phyloP scores from a whole-genome alignment of 2,113 vertebrate genomes.

The Xiphorhynchus elegans region DNA sequence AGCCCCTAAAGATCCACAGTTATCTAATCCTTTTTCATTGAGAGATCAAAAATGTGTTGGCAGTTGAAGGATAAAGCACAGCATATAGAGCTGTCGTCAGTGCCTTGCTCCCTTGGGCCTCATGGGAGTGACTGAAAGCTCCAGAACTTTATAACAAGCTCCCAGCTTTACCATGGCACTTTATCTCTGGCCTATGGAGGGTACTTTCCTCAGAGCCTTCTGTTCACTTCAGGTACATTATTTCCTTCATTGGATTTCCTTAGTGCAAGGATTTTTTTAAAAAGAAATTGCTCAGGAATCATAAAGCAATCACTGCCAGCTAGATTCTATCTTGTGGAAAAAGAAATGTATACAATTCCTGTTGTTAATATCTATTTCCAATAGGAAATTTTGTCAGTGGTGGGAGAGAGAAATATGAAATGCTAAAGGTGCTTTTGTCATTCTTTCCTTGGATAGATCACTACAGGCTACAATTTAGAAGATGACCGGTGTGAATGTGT shows the following conservation, averaged over 20 bases:
- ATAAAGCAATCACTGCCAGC: neutral
- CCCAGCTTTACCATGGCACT: neutral
- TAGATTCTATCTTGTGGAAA: neutral
- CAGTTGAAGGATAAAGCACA: conserved; percentile 20
- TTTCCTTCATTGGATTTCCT: neutral
- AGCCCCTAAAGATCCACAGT: conserved; percentile 42
- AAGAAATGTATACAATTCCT: neutral
- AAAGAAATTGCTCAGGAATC: neutral
- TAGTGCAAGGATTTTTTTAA: neutral
- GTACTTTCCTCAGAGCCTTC: neutral
- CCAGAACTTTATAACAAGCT: neutral
- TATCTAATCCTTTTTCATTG: conserved; percentile 42
- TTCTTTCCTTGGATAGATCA: conserved; percentile 82
- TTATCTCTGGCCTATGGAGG: neutral
- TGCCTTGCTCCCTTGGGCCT: conserved; percentile 7
- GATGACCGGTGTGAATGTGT: conserved; percentile 98
- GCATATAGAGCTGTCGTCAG: neutral
- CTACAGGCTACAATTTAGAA: conserved; percentile 97
- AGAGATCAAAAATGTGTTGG: conserved; percentile 35
- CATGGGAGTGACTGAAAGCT: neutral
- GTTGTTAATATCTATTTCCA: neutral
- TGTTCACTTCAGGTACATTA: neutral
- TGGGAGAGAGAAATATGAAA: neutral
- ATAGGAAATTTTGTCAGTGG: neutral
- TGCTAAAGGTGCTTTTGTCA: conserved; percentile 7